A percentile compares a stretch with the other conserved stretches of the same genome.
These are phyloP conservation scores for Spermophilus dauricus DNA, from an alignment of 2,113 vertebrate genomes.

Conservation along the genomic window DNA sequence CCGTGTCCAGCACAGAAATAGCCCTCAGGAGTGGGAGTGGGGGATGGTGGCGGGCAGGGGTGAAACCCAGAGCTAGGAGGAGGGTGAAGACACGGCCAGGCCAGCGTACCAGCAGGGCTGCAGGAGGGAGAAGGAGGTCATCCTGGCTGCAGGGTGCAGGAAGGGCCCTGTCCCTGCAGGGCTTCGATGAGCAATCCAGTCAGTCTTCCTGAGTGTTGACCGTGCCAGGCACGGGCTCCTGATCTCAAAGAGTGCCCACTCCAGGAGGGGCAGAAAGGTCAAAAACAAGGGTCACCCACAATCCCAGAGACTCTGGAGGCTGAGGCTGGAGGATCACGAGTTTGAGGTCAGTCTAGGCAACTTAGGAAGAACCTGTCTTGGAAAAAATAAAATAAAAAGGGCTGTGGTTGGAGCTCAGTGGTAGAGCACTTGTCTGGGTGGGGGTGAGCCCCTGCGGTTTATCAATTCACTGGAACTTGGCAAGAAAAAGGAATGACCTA, in stretches of 20 bases:
- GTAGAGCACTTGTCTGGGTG: not conserved
- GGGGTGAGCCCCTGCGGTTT: too few species aligned
- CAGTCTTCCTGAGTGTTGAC: not conserved
- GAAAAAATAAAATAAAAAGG: not conserved
- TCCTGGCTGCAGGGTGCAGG: not conserved
- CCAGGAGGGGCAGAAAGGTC: not conserved
- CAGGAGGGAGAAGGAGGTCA: not conserved
- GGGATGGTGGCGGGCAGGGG: accelerated
- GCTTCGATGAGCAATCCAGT: not conserved
- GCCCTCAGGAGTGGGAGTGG: accelerated
- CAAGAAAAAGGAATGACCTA: not conserved
- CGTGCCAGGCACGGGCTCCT: not conserved
- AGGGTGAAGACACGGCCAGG: accelerated
- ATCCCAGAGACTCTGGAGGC: not conserved
- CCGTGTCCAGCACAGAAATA: not conserved
- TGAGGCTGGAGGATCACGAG: not conserved
- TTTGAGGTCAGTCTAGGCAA: not conserved
- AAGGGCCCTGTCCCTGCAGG: not conserved
- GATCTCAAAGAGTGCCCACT: not conserved
- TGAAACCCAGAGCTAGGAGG: not conserved
- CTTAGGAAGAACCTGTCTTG: not conserved
- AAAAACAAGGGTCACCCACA: not conserved
- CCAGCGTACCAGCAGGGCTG: accelerated
- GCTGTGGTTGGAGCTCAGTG: not conserved
- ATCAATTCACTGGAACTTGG: not conserved